Evolutionary conservation across 2,888 invertebrate species (phyloP), one percentile per base, ranked within the genome.

Genomic region (Cheilosia grossa): DNA sequence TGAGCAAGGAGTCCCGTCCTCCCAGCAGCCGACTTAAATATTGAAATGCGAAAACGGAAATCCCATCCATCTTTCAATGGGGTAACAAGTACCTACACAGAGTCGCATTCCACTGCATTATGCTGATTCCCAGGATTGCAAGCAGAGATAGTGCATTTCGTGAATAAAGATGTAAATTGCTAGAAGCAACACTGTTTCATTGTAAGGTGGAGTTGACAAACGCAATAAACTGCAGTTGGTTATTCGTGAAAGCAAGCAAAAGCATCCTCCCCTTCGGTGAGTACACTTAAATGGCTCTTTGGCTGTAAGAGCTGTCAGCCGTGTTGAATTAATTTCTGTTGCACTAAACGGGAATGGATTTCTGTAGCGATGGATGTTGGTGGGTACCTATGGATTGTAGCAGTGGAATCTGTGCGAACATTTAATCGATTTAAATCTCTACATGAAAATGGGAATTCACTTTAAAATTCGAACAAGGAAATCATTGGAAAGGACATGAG

Each of bases 151-250:
- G n/a, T 13, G 59, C 51, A 73, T 59, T 59, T 66, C 79, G 66
- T 79, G 79, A 64, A 66, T 79, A 64, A 66, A 33, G 58, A 72
- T 79, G 79, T 79, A 73, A 73, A 80, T 73, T 61, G 59, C 66
- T 69, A 4, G 53, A 37, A 77, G 53, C 69, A 61, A 42, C 49
- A 44, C 53, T 47, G 19, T 15, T 51, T 19, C 49, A 33, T 54
- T 58, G 19, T 42, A 15, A 37, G 37, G 44, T 7, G 47, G 37
- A 19, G 56, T 58, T 59, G 51, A 75, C 66, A 67, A 77, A 77
- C 59, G 73, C 53, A 53, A 73, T 72, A 61, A 59, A 44, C 19
- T 53, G 19, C 59, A 44, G 15, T 21, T 44, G 24, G n/a, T 24
- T 37, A 37, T 37, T 37, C 37, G 37, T 37, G 58, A 44, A 51